A percentile compares a stretch with the other conserved stretches of the same genome.
These are phyloP conservation scores for Agonopterix alstromeriana DNA, from an alignment of 2,888 invertebrate genomes.

Conservation along the genomic window DNA sequence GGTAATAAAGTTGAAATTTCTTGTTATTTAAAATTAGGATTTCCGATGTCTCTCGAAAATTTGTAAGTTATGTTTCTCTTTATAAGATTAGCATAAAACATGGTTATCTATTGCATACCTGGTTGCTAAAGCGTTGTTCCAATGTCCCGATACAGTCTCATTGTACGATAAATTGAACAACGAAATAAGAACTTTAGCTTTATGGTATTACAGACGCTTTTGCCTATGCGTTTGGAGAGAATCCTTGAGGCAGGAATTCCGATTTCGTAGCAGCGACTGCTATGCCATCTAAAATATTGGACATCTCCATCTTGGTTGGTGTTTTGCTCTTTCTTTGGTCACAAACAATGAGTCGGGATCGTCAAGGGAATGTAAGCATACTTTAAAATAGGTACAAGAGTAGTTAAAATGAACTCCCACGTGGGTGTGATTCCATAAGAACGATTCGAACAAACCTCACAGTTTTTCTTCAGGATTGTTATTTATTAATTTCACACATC, in stretches of 20 bases:
- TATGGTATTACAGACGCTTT: slow-evolving; percentile 43
- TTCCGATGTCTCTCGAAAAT: slow-evolving; percentile 55
- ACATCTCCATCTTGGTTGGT: slow-evolving; percentile 72
- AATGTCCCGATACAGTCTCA: slow-evolving; percentile 52
- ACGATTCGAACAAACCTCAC: not conserved
- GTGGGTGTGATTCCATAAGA: slow-evolving; percentile 18
- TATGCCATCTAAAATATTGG: slow-evolving; percentile 77
- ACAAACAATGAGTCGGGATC: slow-evolving; percentile 71
- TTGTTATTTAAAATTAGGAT: slow-evolving; percentile 30
- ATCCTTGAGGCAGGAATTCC: slow-evolving; percentile 66
- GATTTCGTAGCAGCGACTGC: slow-evolving; percentile 71
- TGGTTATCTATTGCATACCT: slow-evolving; percentile 71
- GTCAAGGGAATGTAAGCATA: slow-evolving; percentile 71
- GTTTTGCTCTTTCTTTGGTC: slow-evolving; percentile 69
- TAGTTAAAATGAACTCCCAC: slow-evolving; percentile 43
- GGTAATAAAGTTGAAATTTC: slow-evolving; percentile 41
- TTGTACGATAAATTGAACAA: slow-evolving; percentile 29
- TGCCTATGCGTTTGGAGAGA: slow-evolving; percentile 26
- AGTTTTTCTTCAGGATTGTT: too few relatives aligned
- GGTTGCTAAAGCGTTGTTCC: slow-evolving; percentile 66
- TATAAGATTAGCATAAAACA: slow-evolving; percentile 68
- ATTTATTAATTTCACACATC: too few relatives aligned
- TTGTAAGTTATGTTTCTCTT: slow-evolving; percentile 65
- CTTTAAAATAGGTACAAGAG: slow-evolving; percentile 40
- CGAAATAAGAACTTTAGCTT: slow-evolving; percentile 42